Evolutionary conservation across 2,888 invertebrate species (phyloP).

Genomic region (Perdita meconis): DNA sequence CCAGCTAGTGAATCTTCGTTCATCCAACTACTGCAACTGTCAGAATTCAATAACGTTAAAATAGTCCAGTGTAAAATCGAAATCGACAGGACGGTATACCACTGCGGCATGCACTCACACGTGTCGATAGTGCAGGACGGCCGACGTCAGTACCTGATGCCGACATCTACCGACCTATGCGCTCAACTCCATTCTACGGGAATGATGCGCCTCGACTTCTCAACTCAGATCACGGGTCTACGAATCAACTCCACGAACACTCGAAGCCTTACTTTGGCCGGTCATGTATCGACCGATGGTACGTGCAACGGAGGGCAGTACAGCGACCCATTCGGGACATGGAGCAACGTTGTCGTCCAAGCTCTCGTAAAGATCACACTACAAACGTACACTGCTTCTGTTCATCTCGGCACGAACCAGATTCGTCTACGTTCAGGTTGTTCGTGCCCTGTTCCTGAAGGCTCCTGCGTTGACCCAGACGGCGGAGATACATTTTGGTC

Average conservation of each 20-base stretch:
- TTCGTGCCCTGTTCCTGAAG: too few relatives aligned
- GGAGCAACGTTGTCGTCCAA: background rate
- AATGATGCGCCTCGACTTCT: background rate
- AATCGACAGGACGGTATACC: slow-evolving; percentile 4
- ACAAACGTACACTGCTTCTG: too few relatives aligned
- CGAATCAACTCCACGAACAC: background rate
- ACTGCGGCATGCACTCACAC: slow-evolving; percentile 9
- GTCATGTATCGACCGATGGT: background rate
- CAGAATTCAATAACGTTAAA: background rate
- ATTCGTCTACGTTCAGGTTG: too few relatives aligned
- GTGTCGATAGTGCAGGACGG: background rate
- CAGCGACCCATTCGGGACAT: background rate
- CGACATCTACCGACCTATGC: too few relatives aligned
- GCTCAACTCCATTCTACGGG: background rate
- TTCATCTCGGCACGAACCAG: too few relatives aligned
- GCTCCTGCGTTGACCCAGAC: background rate
- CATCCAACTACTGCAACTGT: background rate
- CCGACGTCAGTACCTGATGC: too few relatives aligned
- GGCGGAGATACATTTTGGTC: slow-evolving; percentile 19
- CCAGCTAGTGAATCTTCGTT: too few relatives aligned
- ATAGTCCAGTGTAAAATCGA: slow-evolving; percentile 3
- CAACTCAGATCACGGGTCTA: background rate
- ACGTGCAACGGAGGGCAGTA: background rate
- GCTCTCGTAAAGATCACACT: background rate
- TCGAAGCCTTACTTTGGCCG: background rate